phyloP scores from a whole-genome alignment of 2,888 invertebrate species.

The Bombylius major region DNA sequence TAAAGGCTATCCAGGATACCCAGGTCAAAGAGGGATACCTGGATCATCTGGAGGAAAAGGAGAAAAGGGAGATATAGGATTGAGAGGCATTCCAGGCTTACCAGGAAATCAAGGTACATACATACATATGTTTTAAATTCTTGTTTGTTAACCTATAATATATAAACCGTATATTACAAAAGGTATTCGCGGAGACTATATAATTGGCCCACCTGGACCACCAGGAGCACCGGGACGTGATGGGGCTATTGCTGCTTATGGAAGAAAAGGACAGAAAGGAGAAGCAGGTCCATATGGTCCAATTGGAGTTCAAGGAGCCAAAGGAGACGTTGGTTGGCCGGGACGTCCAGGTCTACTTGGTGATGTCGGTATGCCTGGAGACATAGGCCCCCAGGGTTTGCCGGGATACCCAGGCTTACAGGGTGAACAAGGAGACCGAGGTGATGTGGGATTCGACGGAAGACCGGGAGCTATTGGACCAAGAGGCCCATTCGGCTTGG shows the following conservation, averaged over 20 bases:
- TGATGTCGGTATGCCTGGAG: constrained; percentile 34
- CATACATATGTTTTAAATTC: no score
- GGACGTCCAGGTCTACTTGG: constrained; percentile 40
- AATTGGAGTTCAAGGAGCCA: constrained; percentile 30
- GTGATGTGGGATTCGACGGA: constrained; percentile 41
- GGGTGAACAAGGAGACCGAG: constrained; percentile 44
- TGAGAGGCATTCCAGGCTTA: constrained; percentile 44
- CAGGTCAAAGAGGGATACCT: constrained; percentile 37
- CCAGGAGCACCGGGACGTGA: constrained; percentile 31
- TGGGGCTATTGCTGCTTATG: constrained; percentile 32
- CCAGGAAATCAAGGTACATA: constrained; percentile 39
- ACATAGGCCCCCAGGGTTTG: constrained; percentile 45
- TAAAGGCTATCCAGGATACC: constrained; percentile 40
- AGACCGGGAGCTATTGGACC: constrained; percentile 25
- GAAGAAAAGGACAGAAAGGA: constrained; percentile 37
- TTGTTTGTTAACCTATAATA: no score
- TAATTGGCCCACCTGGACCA: constrained; percentile 30
- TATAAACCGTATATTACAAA: constrained; percentile 11
- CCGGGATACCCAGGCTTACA: constrained; percentile 43
- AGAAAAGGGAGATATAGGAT: constrained; percentile 41
- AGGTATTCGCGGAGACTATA: constrained; percentile 34
- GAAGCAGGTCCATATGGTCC: constrained; percentile 31
- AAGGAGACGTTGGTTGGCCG: constrained; percentile 37
- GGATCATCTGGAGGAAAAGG: constrained; percentile 49
- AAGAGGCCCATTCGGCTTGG: constrained; percentile 33